A percentile compares a stretch with the other conserved stretches of the same genome.
Conservation (phyloP, 2,113 vertebrate genomes). For the Polypterus bichir region DNA sequence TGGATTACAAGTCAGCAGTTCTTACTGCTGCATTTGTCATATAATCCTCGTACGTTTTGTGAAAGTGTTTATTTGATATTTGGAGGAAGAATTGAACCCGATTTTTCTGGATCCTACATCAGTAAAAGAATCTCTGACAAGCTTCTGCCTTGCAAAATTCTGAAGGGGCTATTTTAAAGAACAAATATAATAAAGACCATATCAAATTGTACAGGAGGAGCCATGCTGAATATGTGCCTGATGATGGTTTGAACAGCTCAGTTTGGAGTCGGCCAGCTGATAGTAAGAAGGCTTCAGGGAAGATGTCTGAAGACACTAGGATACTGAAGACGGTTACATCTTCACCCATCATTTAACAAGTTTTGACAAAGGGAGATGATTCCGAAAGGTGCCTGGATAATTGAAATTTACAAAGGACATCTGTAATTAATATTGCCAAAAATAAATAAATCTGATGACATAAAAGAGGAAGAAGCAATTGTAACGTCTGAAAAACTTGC, state of each 20-base stretch:
- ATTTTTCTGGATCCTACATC: no score
- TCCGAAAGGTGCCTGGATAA: background rate
- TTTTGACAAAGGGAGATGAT: no score
- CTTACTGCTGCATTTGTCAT: no score
- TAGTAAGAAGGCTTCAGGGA: background rate
- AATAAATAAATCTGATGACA: background rate
- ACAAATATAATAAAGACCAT: background rate
- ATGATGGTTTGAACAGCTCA: slow-evolving; percentile 1
- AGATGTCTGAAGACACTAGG: background rate
- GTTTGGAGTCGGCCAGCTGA: background rate
- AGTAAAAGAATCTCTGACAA: no score
- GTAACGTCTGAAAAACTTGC: background rate
- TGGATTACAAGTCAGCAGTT: no score
- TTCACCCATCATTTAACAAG: background rate
- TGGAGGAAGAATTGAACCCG: no score
- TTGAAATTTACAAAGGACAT: slow-evolving; percentile 4
- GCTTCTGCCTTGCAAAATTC: no score
- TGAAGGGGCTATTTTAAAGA: no score
- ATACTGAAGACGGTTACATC: background rate
- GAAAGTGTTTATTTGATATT: no score
- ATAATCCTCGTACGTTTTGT: no score
- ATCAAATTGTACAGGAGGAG: slow-evolving; percentile 15
- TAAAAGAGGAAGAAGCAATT: slow-evolving; percentile 1
- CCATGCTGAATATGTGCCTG: background rate
- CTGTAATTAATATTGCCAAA: slow-evolving; percentile 7